Percentiles rank a stretch among this genome's conserved stretches.
Evolutionary conservation across 37 sponge, comb jelly and placozoan genomes (phyloP).

Genomic region (Geodia barretti): DNA sequence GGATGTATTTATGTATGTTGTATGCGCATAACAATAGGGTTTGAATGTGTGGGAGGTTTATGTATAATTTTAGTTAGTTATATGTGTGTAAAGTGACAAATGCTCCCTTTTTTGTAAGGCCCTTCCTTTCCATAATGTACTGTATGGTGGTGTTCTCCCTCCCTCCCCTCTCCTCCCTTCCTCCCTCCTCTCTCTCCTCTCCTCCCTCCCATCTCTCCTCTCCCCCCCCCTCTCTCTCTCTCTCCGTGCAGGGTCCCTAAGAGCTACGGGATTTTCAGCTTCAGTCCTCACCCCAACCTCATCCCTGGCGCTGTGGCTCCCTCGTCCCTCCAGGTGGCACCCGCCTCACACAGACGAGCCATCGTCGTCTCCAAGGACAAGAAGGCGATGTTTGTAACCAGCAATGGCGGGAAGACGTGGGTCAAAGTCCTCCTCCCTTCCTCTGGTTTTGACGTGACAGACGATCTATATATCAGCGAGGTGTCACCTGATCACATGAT

Average conservation of each 20-base stretch:
- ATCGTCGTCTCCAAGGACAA: conserved; percentile 37
- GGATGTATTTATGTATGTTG: too few species aligned
- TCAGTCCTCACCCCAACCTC: not conserved
- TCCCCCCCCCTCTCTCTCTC: not conserved
- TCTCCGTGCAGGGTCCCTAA: not conserved
- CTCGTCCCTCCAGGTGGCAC: conserved; percentile 40
- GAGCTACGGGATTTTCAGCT: conserved; percentile 12
- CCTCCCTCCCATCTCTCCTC: not conserved
- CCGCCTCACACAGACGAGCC: too few species aligned
- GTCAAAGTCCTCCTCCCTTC: conserved; percentile 18
- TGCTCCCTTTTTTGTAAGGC: too few species aligned
- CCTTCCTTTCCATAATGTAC: too few species aligned
- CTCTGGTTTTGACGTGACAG: conserved; percentile 20
- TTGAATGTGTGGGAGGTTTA: too few species aligned
- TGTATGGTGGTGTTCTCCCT: too few species aligned
- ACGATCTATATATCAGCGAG: conserved; percentile 37
- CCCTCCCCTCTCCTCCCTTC: too few species aligned
- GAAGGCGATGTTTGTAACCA: conserved; percentile 30
- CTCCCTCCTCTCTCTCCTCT: not conserved
- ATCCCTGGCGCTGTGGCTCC: conserved; percentile 17
- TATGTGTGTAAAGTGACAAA: too few species aligned
- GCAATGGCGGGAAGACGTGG: conserved; percentile 43
- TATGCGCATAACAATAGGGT: too few species aligned
- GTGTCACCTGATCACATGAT: conserved; percentile 26
- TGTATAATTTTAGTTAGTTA: too few species aligned